A percentile compares a stretch with the other conserved stretches of the same genome.
Evolutionary conservation across 2,888 invertebrate genomes (phyloP).

Genomic region (Rhaphigaster nebulosa): DNA sequence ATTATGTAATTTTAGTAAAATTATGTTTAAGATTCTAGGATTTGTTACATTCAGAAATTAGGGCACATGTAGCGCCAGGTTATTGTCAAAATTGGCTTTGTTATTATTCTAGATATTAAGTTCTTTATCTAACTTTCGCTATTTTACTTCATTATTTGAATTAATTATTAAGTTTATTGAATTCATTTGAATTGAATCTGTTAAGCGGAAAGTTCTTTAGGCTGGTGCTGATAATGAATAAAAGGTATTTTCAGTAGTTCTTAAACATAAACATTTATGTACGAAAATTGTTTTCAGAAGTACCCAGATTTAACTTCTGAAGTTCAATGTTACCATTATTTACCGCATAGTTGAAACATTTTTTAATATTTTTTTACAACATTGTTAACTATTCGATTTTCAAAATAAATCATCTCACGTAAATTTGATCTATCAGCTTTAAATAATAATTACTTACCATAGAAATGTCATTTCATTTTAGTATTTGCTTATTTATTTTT

Average conservation of each 20-base stretch:
- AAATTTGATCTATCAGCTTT: neutral
- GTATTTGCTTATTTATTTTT: neutral
- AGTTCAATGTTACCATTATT: neutral
- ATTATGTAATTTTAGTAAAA: neutral
- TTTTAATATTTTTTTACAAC: too few species aligned
- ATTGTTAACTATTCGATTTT: neutral
- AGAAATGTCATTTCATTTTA: neutral
- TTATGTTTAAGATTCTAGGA: neutral
- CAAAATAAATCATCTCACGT: neutral
- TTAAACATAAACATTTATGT: neutral
- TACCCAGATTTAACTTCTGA: neutral
- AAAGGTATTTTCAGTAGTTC: neutral
- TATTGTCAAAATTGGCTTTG: neutral
- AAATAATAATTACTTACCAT: neutral
- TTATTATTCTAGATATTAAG: neutral
- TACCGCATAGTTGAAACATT: neutral
- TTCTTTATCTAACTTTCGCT: neutral
- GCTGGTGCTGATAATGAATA: neutral
- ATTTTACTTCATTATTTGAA: neutral
- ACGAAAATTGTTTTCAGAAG: neutral
- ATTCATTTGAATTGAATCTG: neutral
- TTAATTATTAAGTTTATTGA: neutral
- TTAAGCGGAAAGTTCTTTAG: neutral
- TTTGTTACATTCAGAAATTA: neutral
- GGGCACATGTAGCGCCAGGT: neutral